Percentiles rank a stretch among this genome's conserved stretches.
Conservation (phyloP, 2,797 vertebrate genomes). For the Mormyrops boulengeri region DNA sequence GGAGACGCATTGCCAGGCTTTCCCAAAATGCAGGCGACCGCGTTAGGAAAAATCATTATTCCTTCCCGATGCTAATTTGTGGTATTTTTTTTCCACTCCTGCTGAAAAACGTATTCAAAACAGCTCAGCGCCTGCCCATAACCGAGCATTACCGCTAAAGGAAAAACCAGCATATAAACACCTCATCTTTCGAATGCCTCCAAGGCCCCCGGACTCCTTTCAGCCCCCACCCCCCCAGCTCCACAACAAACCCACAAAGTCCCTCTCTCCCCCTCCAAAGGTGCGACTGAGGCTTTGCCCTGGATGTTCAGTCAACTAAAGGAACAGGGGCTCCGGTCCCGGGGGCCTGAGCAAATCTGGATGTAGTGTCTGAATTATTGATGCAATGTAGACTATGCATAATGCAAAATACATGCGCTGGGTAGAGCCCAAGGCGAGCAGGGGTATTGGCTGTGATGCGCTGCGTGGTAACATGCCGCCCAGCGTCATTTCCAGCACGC, state of each 20-base stretch:
- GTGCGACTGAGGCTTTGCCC: constrained; percentile 40
- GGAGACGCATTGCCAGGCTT: neutral
- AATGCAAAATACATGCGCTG: constrained; percentile 46
- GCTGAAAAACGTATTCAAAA: neutral
- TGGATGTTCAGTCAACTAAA: constrained; percentile 46
- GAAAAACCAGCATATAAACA: neutral
- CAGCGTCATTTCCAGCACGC: neutral
- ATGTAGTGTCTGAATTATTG: constrained; percentile 51
- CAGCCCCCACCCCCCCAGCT: neutral
- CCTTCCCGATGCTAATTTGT: neutral
- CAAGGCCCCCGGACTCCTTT: neutral
- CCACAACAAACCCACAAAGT: constrained; percentile 21
- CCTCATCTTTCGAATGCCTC: neutral
- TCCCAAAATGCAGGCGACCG: neutral
- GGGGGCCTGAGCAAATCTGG: constrained; percentile 44
- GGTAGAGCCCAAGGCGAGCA: constrained; percentile 34
- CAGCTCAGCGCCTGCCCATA: neutral
- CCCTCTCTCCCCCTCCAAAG: constrained; percentile 23
- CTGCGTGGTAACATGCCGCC: neutral
- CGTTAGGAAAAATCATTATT: neutral
- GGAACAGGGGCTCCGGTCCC: constrained; percentile 36
- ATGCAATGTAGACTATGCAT: constrained; percentile 52
- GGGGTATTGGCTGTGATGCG: neutral
- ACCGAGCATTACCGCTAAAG: neutral
- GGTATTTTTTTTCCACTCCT: neutral